Evolutionary conservation across 2,113 vertebrate species (phyloP).

Genomic region (Istiophorus platypterus): DNA sequence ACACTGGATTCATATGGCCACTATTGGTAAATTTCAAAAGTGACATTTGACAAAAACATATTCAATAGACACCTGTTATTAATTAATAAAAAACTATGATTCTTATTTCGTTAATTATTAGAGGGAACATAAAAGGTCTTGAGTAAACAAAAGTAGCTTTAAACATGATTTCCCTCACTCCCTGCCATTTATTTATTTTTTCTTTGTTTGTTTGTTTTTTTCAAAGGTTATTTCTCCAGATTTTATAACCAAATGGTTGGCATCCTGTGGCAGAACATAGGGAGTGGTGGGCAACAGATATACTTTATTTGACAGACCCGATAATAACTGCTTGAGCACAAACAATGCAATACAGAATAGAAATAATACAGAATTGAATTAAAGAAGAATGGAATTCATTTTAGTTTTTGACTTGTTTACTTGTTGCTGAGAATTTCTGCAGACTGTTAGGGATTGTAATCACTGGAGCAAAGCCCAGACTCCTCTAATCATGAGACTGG

Average conservation of each 20-base stretch:
- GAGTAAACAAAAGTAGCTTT: not conserved
- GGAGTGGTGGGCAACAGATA: not conserved
- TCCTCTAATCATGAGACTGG: not conserved
- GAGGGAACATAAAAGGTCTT: no score
- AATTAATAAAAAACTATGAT: no score
- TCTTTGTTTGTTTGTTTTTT: no score
- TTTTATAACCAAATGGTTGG: not conserved
- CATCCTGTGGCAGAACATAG: not conserved
- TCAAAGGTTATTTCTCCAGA: not conserved
- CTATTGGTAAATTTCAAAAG: no score
- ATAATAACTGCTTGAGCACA: not conserved
- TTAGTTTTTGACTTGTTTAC: not conserved
- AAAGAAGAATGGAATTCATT: not conserved
- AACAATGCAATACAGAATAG: not conserved
- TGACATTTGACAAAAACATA: no score
- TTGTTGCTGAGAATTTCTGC: not conserved
- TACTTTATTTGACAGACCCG: not conserved
- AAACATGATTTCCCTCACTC: not conserved
- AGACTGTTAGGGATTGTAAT: not conserved
- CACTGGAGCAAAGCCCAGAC: not conserved
- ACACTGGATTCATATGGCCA: not conserved
- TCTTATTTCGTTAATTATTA: no score
- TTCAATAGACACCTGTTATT: no score
- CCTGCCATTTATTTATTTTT: not conserved
- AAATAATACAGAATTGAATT: not conserved